These are phyloP conservation scores for Aplysina aerophoba DNA, from an alignment of 37 sponge, comb jelly and placozoan genomes.

Conservation along the genomic window DNA sequence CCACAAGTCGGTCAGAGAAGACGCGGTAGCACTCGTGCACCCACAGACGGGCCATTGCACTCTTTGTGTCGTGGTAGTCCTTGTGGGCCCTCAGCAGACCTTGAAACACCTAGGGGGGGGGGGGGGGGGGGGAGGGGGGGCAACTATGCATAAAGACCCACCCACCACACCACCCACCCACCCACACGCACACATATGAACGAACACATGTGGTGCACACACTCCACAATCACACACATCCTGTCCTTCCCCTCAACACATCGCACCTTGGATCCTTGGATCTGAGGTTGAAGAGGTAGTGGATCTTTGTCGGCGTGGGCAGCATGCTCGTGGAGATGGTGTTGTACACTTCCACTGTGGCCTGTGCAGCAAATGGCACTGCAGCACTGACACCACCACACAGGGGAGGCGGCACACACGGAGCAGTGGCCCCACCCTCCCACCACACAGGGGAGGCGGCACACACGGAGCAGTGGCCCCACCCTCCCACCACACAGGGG, in stretches of 20 bases:
- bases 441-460: no score
- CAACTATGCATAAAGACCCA: not conserved
- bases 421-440: no score
- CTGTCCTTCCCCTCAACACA: no score
- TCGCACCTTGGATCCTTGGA: constrained; percentile 25
- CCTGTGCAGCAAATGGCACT: constrained; percentile 26
- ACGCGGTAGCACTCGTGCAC: constrained; percentile 97
- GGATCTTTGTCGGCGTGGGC: constrained; percentile 98
- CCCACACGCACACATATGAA: not conserved
- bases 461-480: no score
- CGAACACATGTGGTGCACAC: not conserved
- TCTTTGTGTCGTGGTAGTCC: constrained; percentile 96
- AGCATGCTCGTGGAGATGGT: constrained; percentile 81
- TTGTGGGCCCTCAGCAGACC: constrained; percentile 97
- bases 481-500: no score
- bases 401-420: no score
- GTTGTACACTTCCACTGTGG: constrained; percentile 94
- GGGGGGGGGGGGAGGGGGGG: not conserved
- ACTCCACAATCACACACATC: not conserved
- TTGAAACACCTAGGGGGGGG: constrained; percentile 81
- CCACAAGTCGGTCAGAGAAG: constrained; percentile 96
- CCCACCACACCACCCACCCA: constrained; percentile 5
- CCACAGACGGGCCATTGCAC: constrained; percentile 93
- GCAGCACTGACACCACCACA: no score
- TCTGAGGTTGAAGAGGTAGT: constrained; percentile 98